Base-by-base conservation (phyloP, 2,113 vertebrate species). In the Atherinomorus stipes region DNA sequence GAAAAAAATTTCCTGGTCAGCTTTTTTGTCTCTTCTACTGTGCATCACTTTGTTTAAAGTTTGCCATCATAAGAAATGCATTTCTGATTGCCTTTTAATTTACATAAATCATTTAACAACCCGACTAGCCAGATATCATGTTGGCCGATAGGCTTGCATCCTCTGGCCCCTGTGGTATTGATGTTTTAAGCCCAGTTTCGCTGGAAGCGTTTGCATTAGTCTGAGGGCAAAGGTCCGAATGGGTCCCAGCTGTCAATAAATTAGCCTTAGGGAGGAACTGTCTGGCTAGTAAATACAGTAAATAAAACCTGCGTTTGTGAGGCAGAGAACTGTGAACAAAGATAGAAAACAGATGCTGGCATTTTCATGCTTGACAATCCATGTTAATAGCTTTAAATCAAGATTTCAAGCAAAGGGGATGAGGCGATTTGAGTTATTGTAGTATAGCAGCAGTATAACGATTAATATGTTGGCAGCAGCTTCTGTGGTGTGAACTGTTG, bases 191-290 rank as follows among this genome's bases (percentile, higher is more conserved):
- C 40, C 54, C 64, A 62, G 76, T 80, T 67, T 76, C 52, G 71
- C 77, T 64, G 22, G 25, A 81, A 65, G 78, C 66, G 7, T 47
- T 34, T n/a, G 42, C 62, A 71, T 65, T 62, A 45, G 11, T 21
- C 4, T 19, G 44, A 76, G 78, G 68, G 59, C 63, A 84, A 79
- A 85, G 57, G 80, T 79, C 71, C 63, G 63, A 71, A 57, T 65
- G 42, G 69, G 66, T 0, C 62, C 59, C 75, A 66, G 64, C 50
- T 81, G 72, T 82, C 83, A 61, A 77, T 80, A 71, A 22, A 58
- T 71, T 22, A 61, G 75, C 77, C 1, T 49, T 61, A 28, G 66
- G 58, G 76, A 68, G 52, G 56, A 69, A 71, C 44, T 53, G 59
- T 58, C 37, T 61, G 44, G 26, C 50, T 64, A n/a, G 40, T 63